Evolutionary conservation across 2,113 vertebrate species (phyloP), one percentile per base, ranked within the genome.

Genomic region (Sylvilagus bachmani): DNA sequence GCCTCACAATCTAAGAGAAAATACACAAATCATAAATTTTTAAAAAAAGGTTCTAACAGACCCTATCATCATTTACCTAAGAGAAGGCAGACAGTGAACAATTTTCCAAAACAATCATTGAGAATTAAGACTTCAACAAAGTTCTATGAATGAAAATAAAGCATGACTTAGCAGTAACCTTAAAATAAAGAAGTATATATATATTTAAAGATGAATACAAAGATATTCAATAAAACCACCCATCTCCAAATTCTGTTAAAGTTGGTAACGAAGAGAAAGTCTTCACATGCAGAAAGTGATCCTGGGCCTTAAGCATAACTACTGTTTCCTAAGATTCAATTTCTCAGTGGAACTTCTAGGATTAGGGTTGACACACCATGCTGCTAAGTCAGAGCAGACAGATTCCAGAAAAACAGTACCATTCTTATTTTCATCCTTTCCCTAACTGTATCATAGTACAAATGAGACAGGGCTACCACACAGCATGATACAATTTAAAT

Each of bases 61-160:
- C 6, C 51, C 67, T 85, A 29, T 4, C 33, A 67, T 62, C 67
- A 82, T 87, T 73, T 83, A 87, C 21, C 6, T 91, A 84, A 74
- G 38, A 83, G 9, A 62, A 3, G 66, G 6, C 10, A 79, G 49
- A 70, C 4, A 21, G 58, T 74, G 31, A 27, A 67, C 31, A 53
- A 83, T 79, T 87, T 78, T 84, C 6, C 22, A 79, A 95, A 77
- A 91, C 33, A 12, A 83, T 44, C 53, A 66, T 2, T 77, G 36
- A 22, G 51, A 96, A 84, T 80, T 88, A 91, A 25, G 49, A 88
- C 44, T 89, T 91, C 49, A 88, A 2, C 49, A 88, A 93, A 88
- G 66, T 79, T 24, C 66, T 88, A 10, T 31, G 31, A 69, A 83
- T 7, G 90, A 91, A 91, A 88, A 79, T 83, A 12, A 90, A 84